Evolutionary conservation across 2,113 vertebrate species (phyloP), one percentile per base, ranked within the genome.

Genomic region (Herpetotheres cachinnans): DNA sequence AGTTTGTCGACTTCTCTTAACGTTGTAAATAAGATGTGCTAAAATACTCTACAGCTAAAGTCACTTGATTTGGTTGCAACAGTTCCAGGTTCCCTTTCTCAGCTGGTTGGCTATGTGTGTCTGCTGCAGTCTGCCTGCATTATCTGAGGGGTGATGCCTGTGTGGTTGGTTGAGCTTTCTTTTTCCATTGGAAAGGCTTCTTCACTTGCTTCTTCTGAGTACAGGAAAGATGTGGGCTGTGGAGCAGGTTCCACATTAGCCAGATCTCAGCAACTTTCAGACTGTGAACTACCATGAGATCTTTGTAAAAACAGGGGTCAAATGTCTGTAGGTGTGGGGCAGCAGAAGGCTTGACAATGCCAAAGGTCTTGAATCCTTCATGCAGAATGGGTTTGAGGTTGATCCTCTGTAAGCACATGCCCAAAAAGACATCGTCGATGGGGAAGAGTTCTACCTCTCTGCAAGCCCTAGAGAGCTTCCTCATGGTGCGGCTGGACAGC

Each of bases 201-300:
- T 94, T 98, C 70, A 98, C 96, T 67, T 97, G 91, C 85, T 98
- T 97, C 87, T 96, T 98, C 58, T 97, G 98, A 25, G 99, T 99
- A 79, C 99, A 99, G 90, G 96, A 98, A 24, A 99, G 98, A 12
- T 86, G 97, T 22, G 98, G 98, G 86, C 98, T 98, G 13, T 99
- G 99, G 46, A 99, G 98, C 44, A 99, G 98, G 89, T 98, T 99
- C 99, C 99, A 99, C 99, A 99, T 99, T 4, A 99, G 98, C 99
- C 99, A 99, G 95, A 99, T 99, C 97, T 99, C 99, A 4, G 99
- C 98, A 6, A 98, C 99, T 0, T 98, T 99, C 62, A 99, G 98
- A 83, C 99, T 99, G 65, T 99, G 99, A 42, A 99, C 99, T 24
- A 99, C 99, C 98, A 99, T 99, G 89, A 99, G 98, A 59, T 99